Percentiles rank a stretch among this genome's conserved stretches.
These are phyloP conservation scores for Spheniscus humboldti DNA, from an alignment of 2,797 vertebrate species.

Conservation along the genomic window DNA sequence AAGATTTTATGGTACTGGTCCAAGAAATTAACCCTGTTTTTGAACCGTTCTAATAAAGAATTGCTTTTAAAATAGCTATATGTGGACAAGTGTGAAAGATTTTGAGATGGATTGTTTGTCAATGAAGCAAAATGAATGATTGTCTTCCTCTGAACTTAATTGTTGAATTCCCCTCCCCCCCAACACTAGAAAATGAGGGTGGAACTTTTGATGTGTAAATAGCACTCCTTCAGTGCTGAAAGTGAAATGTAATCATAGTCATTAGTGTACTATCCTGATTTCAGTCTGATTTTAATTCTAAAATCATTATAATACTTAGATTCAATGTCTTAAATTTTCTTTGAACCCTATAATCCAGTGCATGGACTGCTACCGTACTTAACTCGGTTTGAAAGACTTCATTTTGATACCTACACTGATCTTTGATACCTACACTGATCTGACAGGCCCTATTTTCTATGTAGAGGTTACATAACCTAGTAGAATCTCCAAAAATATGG, in stretches of 20 bases:
- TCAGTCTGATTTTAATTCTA: not conserved
- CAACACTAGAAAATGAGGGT: not conserved
- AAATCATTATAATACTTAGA: not conserved
- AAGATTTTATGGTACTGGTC: not conserved
- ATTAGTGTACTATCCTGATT: not conserved
- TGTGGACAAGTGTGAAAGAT: not conserved
- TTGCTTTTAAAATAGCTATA: not conserved
- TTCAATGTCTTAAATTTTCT: not conserved
- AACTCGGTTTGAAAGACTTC: not conserved
- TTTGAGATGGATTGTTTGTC: not conserved
- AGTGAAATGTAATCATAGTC: not conserved
- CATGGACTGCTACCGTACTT: not conserved
- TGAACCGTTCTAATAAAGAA: not conserved
- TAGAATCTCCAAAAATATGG: not conserved
- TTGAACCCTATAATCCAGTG: not conserved
- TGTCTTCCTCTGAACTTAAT: not conserved
- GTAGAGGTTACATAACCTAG: not conserved
- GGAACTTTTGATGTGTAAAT: not conserved
- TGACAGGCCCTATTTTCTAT: not conserved
- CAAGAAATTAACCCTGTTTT: not conserved
- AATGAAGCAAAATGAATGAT: not conserved
- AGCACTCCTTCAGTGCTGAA: not conserved
- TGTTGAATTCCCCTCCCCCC: not conserved
- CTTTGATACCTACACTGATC: not conserved
- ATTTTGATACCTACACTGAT: not conserved